Base-by-base conservation (phyloP, 37 sponge, comb jelly and placozoan species). In the Halisarca cf. caerulea region DNA sequence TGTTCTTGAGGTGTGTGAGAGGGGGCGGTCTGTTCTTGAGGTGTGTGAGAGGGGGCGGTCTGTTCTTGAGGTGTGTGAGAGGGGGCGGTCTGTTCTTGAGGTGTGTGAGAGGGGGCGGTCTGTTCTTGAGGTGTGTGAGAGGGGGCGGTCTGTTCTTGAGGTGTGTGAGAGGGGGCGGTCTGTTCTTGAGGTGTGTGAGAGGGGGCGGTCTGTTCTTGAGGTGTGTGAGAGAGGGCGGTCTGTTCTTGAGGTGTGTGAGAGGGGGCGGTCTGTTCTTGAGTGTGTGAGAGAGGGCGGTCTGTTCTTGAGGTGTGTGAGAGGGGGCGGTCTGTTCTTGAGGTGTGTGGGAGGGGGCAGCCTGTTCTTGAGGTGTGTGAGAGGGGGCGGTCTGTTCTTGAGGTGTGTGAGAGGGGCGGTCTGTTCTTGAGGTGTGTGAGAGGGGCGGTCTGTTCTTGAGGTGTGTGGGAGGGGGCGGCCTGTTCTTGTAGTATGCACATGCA, bases 231-330 rank as follows among this genome's bases (percentile, higher is more conserved):
- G n/a, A n/a, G n/a, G n/a, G n/a, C n/a, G n/a, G n/a, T n/a, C n/a
- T n/a, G n/a, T n/a, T n/a, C n/a, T n/a, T 45, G 78, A 93, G 86
- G 91, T 87, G 51, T 47, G 51, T 47, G 11, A 14, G 51, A 14
- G 51, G 6, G 51, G 6, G 51, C 51, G 11, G 9, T 47, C 11
- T 6, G 6, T 6, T 47, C 9, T 47, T 6, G 6, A 11, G 6
- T 30, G 64, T 62, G 64, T 30, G 64, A 20, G 64, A 20, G 64
- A 20, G 64, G 5, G 64, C 15, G 64, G 64, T 62, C 18, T 23
- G 64, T 62, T 7, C 30, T 62, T 47, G 51, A 14, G 51, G 64
- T 30, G 64, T 62, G 64, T 23, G 25, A 20, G 64, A 20, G 4
- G 5, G 64, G 6, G 64, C 25, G 64, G n/a, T n/a, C n/a, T n/a